Evolutionary conservation across 2,888 invertebrate genomes (phyloP).

Genomic region (Orchestes rusci): DNA sequence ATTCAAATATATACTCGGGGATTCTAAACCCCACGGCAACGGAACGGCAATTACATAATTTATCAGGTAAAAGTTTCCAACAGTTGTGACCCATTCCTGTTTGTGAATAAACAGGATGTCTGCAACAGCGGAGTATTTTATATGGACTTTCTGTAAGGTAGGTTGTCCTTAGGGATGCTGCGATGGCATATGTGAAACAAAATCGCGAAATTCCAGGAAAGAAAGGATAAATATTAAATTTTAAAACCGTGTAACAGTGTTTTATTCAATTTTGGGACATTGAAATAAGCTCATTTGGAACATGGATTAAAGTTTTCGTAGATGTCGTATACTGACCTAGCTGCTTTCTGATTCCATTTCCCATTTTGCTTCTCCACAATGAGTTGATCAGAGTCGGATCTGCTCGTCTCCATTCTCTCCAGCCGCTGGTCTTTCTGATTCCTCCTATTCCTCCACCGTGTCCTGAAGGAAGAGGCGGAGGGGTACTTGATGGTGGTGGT

Average conservation of each 20-base stretch:
- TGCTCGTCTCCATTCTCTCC: slow-evolving; percentile 64
- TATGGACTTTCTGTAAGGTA: slow-evolving; percentile 6
- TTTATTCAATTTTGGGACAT: neutral
- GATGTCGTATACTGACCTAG: too few species aligned
- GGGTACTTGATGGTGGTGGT: slow-evolving; percentile 46
- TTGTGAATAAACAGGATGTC: slow-evolving; percentile 10
- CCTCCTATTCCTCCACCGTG: slow-evolving; percentile 51
- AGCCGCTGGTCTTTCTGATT: slow-evolving; percentile 52
- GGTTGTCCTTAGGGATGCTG: slow-evolving; percentile 6
- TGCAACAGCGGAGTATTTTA: slow-evolving; percentile 12
- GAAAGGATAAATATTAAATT: slow-evolving; percentile 15
- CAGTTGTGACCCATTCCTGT: slow-evolving; percentile 6
- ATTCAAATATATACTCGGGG: too few species aligned
- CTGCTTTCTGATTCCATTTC: slow-evolving; percentile 61
- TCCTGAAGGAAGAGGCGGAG: slow-evolving; percentile 48
- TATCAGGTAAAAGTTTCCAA: slow-evolving; percentile 6
- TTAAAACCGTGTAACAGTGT: slow-evolving; percentile 5
- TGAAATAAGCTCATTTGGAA: too few species aligned
- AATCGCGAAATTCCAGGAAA: slow-evolving; percentile 7
- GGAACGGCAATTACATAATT: slow-evolving; percentile 8
- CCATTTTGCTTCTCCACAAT: slow-evolving; percentile 67
- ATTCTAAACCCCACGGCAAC: neutral
- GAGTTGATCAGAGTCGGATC: slow-evolving; percentile 67
- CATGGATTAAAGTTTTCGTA: too few species aligned
- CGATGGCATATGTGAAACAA: too few species aligned